A percentile compares a stretch with the other conserved stretches of the same genome.
Conservation (phyloP, 2,888 invertebrate species). For the Exephanes ischioxanthus region DNA sequence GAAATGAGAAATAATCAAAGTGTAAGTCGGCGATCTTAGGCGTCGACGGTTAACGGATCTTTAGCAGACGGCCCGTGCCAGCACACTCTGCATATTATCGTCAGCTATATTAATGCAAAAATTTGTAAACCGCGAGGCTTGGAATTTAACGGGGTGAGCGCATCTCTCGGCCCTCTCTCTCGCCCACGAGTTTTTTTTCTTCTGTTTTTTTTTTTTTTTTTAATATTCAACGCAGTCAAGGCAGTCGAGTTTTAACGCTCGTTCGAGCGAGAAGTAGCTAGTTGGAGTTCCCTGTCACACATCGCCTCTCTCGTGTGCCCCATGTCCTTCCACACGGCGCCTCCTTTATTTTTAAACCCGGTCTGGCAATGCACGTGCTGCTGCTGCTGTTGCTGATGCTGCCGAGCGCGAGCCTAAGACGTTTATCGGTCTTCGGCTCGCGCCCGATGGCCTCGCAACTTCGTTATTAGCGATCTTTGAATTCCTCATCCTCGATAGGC, state of each 20-base stretch:
- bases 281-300: constrained; percentile 56
- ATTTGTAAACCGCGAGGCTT: constrained; percentile 37
- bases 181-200: constrained; percentile 2
- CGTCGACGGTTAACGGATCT: constrained; percentile 44
- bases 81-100: constrained; percentile 43
- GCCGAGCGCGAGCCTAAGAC: constrained; percentile 44
- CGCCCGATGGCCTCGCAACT: constrained; percentile 62
- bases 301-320: constrained; percentile 37
- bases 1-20: constrained; percentile 55
- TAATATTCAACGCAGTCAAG: constrained; percentile 28
- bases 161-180: constrained; percentile 21
- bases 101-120: constrained; percentile 49
- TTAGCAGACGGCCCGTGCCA: constrained; percentile 51
- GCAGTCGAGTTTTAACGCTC: constrained; percentile 40
- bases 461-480: constrained; percentile 56
- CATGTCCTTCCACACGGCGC: constrained; percentile 72
- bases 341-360: constrained; percentile 77
- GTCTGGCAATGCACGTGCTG: constrained; percentile 67
- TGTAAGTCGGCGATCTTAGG: constrained; percentile 38
- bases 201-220: constrained; percentile 42
- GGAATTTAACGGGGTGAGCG: constrained; percentile 41
- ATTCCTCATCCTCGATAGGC: constrained; percentile 43
- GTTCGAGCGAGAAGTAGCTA: constrained; percentile 36
- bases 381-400: constrained; percentile 55
- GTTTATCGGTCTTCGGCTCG: constrained; percentile 56